Evolutionary conservation across 2,888 invertebrate genomes (phyloP), one percentile per base, ranked within the genome.

Genomic region (Fissipunctia ypsillon): DNA sequence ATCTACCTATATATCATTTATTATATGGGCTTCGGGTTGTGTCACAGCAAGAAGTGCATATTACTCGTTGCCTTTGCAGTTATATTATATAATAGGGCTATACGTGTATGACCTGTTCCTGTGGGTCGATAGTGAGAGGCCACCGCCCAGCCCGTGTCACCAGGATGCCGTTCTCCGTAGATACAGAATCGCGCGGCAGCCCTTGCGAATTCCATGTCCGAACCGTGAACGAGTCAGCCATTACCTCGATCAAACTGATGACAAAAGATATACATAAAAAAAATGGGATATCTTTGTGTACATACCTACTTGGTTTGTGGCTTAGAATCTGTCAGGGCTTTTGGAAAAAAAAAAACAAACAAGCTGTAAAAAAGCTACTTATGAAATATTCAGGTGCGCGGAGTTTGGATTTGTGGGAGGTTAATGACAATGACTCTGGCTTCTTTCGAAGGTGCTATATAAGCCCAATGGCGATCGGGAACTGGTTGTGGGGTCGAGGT

Each of bases 101-200:
- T 22, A n/a, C 19, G 54, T 52, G 16, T 54, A 45, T 85, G 69
- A 98, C 98, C 95, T 99, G 99, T 90, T 99, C 99, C 92, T 99
- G 99, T 0, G 99, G 99, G 94, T 99, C 99, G 78, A 99, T 99
- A 97, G 99, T 98, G 28, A 99, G 96, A 0, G 99, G 99, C 99
- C 98, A 98, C 22, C 98, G 96, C 12, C 98, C 97, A 5, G 97
- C 98, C 88, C 97, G 97, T 25, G 98, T 99, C 61, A 99, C 99
- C 86, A 99, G 97, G 80, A 99, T 98, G 14, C 98, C 99, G 93
- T 99, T 99, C 93, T 99, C 99, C 4, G 98, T 98, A 16, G 99
- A 99, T 72, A 99, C 97, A 48, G 97, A 95, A 92, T 99, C 99
- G 80, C 98, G 97, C 0, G 99, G 99, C 67, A 99, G 94, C 0